Evolutionary conservation across 2,113 vertebrate genomes (phyloP).

Genomic region (Anolis carolinensis): DNA sequence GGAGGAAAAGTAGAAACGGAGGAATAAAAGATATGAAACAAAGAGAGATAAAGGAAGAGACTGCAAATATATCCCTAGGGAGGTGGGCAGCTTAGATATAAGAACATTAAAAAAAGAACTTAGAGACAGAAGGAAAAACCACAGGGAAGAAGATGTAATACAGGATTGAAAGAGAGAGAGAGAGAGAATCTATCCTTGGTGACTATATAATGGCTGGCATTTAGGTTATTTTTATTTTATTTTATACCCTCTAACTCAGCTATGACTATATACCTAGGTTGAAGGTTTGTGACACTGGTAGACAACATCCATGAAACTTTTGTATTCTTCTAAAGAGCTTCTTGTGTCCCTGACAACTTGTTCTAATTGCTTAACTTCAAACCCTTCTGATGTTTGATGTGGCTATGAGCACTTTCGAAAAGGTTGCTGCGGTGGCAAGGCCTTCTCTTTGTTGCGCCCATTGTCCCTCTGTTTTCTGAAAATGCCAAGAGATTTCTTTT

Average conservation of each 20-base stretch:
- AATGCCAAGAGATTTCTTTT: conserved; percentile 45
- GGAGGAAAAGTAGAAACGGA: conserved; percentile 15
- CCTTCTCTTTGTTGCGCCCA: conserved; percentile 47
- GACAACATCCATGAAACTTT: conserved; percentile 68
- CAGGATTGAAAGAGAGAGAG: conserved; percentile 42
- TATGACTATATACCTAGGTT: conserved; percentile 67
- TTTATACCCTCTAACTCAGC: conserved; percentile 69
- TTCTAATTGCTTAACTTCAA: conserved; percentile 77
- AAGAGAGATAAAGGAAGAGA: conserved; percentile 21
- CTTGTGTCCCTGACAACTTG: conserved; percentile 76
- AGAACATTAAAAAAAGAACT: conserved; percentile 59
- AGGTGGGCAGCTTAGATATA: conserved; percentile 50
- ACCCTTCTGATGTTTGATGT: conserved; percentile 69
- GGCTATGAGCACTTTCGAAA: conserved; percentile 67
- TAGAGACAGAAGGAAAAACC: conserved; percentile 72
- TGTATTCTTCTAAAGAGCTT: conserved; percentile 73
- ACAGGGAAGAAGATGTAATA: conserved; percentile 72
- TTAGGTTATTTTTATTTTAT: conserved; percentile 59
- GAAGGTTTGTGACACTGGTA: conserved; percentile 70
- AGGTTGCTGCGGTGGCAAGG: conserved; percentile 66
- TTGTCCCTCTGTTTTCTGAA: conserved; percentile 55
- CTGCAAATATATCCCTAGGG: conserved; percentile 40
- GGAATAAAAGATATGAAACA: accelerated
- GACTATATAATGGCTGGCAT: conserved; percentile 64
- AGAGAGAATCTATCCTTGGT: conserved; percentile 54